Conservation (phyloP, 64 coral and sea anemone species). For the Platygyra sinensis region DNA sequence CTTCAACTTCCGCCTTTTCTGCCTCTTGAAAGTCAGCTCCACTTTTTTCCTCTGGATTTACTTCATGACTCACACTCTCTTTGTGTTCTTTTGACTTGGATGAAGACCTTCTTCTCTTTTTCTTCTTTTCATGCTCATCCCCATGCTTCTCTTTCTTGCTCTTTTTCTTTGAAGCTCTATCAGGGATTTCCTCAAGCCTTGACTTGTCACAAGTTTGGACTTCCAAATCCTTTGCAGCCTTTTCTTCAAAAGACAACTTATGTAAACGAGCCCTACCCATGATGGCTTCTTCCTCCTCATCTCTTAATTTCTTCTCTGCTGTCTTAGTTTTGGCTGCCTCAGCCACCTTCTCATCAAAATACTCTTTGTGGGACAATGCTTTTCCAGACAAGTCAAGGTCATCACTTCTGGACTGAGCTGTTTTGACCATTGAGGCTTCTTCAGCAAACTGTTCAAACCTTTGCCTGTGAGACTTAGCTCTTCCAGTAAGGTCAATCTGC, state of each 20-base stretch:
- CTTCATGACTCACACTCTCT: neutral
- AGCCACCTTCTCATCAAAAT: conserved; percentile 61
- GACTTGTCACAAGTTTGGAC: conserved; percentile 37
- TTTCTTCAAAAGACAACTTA: conserved; percentile 46
- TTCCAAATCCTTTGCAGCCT: conserved; percentile 54
- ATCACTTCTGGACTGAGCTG: conserved; percentile 38
- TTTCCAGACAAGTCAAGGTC: conserved; percentile 57
- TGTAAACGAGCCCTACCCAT: conserved; percentile 39
- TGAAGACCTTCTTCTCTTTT: conserved; percentile 26
- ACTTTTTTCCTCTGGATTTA: neutral
- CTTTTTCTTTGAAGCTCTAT: conserved; percentile 14
- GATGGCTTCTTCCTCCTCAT: conserved; percentile 29
- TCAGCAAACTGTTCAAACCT: conserved; percentile 58
- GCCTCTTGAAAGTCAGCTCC: neutral
- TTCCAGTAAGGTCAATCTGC: conserved; percentile 42
- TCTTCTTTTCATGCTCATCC: conserved; percentile 49
- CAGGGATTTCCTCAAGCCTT: conserved; percentile 44
- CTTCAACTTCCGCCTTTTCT: neutral
- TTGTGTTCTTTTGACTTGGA: conserved; percentile 23
- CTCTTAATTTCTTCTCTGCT: conserved; percentile 47
- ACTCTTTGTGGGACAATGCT: conserved; percentile 56
- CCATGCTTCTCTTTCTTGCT: conserved; percentile 55
- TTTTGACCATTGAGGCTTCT: conserved; percentile 21
- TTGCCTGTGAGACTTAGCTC: conserved; percentile 24
- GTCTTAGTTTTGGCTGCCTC: conserved; percentile 48